Conservation (phyloP, 2,113 vertebrate species). For the Typhlomys cinereus region DNA sequence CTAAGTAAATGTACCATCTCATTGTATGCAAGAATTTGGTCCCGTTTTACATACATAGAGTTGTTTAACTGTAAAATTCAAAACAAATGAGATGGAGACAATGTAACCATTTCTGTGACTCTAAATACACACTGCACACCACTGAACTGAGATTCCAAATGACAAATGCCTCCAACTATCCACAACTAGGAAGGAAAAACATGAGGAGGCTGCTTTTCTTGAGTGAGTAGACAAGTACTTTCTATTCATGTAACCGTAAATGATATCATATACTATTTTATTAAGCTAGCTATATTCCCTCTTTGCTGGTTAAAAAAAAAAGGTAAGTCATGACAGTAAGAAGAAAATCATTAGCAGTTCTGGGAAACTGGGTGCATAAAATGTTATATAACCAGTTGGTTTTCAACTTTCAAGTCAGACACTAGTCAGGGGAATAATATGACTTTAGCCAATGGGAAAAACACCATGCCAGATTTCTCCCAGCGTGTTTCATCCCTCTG, state of each 20-base stretch:
- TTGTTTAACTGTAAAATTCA: conserved; percentile 34
- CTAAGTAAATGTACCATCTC: conserved; percentile 39
- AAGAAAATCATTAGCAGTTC: conserved; percentile 33
- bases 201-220: background rate
- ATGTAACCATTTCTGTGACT: conserved; percentile 1
- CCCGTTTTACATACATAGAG: conserved; percentile 41
- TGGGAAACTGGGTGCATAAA: conserved; percentile 54
- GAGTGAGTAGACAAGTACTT: background rate
- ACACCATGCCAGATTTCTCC: conserved; percentile 68
- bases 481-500: conserved; percentile 70
- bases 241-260: conserved; percentile 19
- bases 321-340: conserved; percentile 32
- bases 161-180: conserved; percentile 36
- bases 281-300: background rate
- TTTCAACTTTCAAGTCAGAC: conserved; percentile 70
- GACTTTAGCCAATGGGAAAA: conserved; percentile 73
- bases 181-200: conserved; percentile 32
- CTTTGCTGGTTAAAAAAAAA: conserved; percentile 31
- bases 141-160: conserved; percentile 21
- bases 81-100: conserved; percentile 30
- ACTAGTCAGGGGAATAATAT: conserved; percentile 70
- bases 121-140: background rate
- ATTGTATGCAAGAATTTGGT: conserved; percentile 39
- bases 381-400: conserved; percentile 73
- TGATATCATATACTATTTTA: background rate